A percentile compares a stretch with the other conserved stretches of the same genome.
These are phyloP conservation scores for Cyclopterus lumpus DNA, from an alignment of 2,797 vertebrate genomes.

Conservation along the genomic window DNA sequence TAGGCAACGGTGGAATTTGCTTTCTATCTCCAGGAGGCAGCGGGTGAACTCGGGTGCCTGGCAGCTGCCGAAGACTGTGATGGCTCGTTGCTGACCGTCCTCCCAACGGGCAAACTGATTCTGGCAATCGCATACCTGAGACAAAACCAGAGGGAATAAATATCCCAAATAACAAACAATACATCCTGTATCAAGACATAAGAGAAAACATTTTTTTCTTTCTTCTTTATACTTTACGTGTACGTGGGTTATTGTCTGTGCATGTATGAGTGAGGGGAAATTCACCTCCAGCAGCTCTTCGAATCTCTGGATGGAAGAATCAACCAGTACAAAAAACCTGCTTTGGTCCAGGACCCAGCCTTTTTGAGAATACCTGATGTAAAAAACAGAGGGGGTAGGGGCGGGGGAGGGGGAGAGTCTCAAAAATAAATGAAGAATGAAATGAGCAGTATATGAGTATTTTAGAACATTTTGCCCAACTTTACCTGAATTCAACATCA, in stretches of 20 bases:
- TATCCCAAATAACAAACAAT: background rate
- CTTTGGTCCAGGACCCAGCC: slow-evolving; percentile 86
- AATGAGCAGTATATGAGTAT: background rate
- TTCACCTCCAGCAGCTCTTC: slow-evolving; percentile 90
- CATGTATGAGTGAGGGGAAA: too few relatives aligned
- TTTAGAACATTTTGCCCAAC: background rate
- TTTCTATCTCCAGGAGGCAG: slow-evolving; percentile 85
- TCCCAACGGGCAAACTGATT: slow-evolving; percentile 90
- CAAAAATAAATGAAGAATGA: background rate
- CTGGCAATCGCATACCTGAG: slow-evolving; percentile 91
- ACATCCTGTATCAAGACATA: background rate
- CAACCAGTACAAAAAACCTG: slow-evolving; percentile 87
- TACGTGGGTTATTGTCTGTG: background rate
- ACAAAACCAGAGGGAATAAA: background rate
- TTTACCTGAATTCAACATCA: background rate
- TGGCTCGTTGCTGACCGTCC: slow-evolving; percentile 84
- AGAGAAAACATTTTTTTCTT: background rate
- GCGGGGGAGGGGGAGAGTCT: background rate
- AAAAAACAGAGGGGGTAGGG: background rate
- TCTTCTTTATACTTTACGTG: background rate
- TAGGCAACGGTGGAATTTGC: slow-evolving; percentile 82
- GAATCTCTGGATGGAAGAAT: slow-evolving; percentile 89
- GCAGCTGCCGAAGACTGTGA: slow-evolving; percentile 85
- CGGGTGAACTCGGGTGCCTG: slow-evolving; percentile 82
- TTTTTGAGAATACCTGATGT: slow-evolving; percentile 78